Evolutionary conservation across 2,113 vertebrate genomes (phyloP).

Genomic region (Oreochromis tanganicae): DNA sequence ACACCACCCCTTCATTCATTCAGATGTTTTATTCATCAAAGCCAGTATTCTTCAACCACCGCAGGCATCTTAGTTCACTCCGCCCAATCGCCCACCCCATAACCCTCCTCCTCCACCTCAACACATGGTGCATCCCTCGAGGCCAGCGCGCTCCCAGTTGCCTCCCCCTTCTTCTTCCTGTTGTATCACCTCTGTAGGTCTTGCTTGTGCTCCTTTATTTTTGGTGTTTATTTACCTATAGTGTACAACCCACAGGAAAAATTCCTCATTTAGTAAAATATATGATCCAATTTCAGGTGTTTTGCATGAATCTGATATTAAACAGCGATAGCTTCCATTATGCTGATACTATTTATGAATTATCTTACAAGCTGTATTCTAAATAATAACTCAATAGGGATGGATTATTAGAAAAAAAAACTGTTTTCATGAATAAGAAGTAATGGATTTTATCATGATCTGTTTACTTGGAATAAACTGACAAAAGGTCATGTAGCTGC

Average conservation of each 20-base stretch:
- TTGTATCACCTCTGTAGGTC: not conserved
- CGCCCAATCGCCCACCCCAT: slow-evolving; percentile 31
- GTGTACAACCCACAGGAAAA: not conserved
- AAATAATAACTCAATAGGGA: not conserved
- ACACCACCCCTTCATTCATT: slow-evolving; percentile 66
- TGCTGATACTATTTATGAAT: not conserved
- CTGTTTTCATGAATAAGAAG: not conserved
- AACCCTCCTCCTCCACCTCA: slow-evolving; percentile 18
- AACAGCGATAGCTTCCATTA: not conserved
- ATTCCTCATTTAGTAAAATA: not conserved
- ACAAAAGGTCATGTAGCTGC: not conserved
- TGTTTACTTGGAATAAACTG: not conserved
- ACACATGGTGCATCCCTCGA: slow-evolving; percentile 65
- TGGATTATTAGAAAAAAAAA: not conserved
- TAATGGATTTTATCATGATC: not conserved
- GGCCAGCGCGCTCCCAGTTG: slow-evolving; percentile 25
- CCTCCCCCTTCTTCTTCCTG: slow-evolving; percentile 13
- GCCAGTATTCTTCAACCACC: slow-evolving; percentile 55
- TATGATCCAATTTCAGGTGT: not conserved
- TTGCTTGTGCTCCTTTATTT: not conserved
- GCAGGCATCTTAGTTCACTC: slow-evolving; percentile 55
- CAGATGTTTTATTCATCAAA: slow-evolving; percentile 82
- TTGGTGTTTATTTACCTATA: not conserved
- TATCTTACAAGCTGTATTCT: not conserved
- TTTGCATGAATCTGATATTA: not conserved